These are phyloP conservation scores for Zoanthus gigantus DNA, from an alignment of 92 coral and sea anemone genomes.

Conservation along the genomic window DNA sequence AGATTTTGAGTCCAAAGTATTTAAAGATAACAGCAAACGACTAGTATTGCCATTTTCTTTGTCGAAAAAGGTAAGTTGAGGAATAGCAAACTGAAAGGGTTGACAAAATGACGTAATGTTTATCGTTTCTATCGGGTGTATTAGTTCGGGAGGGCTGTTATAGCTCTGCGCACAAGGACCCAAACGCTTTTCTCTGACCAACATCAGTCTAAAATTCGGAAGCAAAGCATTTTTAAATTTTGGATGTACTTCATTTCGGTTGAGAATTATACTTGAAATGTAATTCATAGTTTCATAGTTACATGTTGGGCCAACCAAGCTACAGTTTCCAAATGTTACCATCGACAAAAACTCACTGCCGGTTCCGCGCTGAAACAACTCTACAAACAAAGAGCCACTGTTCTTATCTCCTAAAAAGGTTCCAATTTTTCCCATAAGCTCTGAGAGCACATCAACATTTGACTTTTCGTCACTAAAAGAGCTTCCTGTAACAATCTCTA, in stretches of 20 bases:
- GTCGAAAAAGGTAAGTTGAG: slow-evolving; percentile 71
- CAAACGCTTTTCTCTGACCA: slow-evolving; percentile 62
- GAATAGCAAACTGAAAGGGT: slow-evolving; percentile 48
- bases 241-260: slow-evolving; percentile 52
- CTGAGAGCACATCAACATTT: slow-evolving; percentile 22
- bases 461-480: slow-evolving; percentile 13
- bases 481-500: slow-evolving; percentile 28
- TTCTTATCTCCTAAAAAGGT: slow-evolving; percentile 29
- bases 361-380: slow-evolving; percentile 51
- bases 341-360: slow-evolving; percentile 20
- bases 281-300: slow-evolving; percentile 16
- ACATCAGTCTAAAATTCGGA: slow-evolving; percentile 66
- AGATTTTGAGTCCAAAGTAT: slow-evolving; percentile 45
- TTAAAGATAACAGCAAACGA: slow-evolving; percentile 58
- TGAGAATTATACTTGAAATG: slow-evolving; percentile 3
- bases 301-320: slow-evolving; percentile 48
- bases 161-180: slow-evolving; percentile 65
- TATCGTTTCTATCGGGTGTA: slow-evolving; percentile 44
- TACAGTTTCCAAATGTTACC: slow-evolving; percentile 57
- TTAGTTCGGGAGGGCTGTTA: slow-evolving; percentile 63
- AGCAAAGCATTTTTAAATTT: slow-evolving; percentile 66
- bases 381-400: slow-evolving; percentile 18
- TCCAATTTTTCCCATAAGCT: slow-evolving; percentile 12
- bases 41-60: slow-evolving; percentile 77
- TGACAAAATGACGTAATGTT: slow-evolving; percentile 60